A percentile compares a stretch with the other conserved stretches of the same genome.
Conservation (phyloP, 2,797 vertebrate species). For the Enteromius mattozi region DNA sequence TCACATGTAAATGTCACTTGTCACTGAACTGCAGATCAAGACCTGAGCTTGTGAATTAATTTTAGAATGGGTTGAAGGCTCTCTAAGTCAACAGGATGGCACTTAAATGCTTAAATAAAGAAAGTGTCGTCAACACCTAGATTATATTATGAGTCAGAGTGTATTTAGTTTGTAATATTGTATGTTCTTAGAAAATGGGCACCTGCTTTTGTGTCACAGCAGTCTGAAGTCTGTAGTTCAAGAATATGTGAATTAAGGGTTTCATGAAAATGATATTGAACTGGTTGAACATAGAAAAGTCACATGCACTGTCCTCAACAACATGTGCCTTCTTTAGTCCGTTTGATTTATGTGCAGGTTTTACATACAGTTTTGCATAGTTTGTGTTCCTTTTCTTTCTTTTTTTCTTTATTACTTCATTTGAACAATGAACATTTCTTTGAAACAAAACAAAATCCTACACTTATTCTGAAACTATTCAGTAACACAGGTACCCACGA, state of each 20-base stretch:
- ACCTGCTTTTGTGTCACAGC: not conserved
- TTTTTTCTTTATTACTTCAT: not conserved
- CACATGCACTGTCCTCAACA: not conserved
- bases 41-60: not conserved
- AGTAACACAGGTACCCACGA: not conserved
- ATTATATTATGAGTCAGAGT: not conserved
- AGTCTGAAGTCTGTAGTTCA: not conserved
- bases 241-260: not conserved
- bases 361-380: conserved; percentile 31
- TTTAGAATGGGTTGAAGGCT: not conserved
- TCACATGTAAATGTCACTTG: not conserved
- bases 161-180: not conserved
- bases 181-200: not conserved
- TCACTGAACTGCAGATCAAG: conserved; percentile 12
- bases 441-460: not conserved
- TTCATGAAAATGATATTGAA: not conserved
- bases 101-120: not conserved
- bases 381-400: not conserved
- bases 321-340: not conserved
- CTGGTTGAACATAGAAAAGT: not conserved
- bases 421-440: not conserved
- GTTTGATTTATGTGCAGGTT: conserved; percentile 12
- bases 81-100: not conserved
- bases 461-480: not conserved
- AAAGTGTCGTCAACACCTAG: not conserved